Evolutionary conservation across 2,888 invertebrate species (phyloP).

Genomic region (Drosophila suboccidentalis): DNA sequence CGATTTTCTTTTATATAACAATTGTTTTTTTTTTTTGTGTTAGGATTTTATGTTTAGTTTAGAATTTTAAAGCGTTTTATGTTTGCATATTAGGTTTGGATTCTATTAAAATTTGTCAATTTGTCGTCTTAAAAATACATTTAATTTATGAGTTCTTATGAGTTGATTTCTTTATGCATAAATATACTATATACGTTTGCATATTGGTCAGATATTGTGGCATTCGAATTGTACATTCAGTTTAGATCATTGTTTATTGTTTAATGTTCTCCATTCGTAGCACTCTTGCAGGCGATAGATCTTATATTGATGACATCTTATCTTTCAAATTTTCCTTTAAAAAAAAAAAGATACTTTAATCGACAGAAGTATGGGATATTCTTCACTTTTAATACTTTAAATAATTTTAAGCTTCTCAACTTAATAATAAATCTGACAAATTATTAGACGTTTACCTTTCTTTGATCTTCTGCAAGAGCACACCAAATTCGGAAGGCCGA

Average conservation of each 20-base stretch:
- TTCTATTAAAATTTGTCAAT: conserved; percentile 56
- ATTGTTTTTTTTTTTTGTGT: conserved; percentile 1
- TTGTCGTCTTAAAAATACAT: conserved; percentile 50
- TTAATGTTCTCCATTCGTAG: conserved; percentile 23
- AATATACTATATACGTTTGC: conserved; percentile 54
- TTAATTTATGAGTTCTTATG: conserved; percentile 38
- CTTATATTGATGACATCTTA: not conserved
- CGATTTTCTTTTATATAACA: conserved; percentile 1
- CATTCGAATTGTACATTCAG: conserved; percentile 76
- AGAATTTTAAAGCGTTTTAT: conserved; percentile 39
- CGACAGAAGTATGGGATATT: not conserved
- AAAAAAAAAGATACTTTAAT: not conserved
- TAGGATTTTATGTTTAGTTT: conserved; percentile 4
- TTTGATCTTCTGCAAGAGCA: conserved; percentile 22
- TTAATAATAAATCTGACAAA: not conserved
- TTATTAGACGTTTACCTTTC: not conserved
- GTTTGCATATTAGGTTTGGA: conserved; percentile 37
- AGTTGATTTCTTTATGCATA: conserved; percentile 49
- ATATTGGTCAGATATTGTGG: conserved; percentile 79
- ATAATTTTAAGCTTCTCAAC: not conserved
- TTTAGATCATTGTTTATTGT: conserved; percentile 60
- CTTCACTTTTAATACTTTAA: not conserved
- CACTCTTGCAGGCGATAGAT: conserved; percentile 13
- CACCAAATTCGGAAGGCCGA: conserved; percentile 32
- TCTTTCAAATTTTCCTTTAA: not conserved